Evolutionary conservation across 2,888 invertebrate genomes (phyloP).

Genomic region (Lasioglossum calceatum): DNA sequence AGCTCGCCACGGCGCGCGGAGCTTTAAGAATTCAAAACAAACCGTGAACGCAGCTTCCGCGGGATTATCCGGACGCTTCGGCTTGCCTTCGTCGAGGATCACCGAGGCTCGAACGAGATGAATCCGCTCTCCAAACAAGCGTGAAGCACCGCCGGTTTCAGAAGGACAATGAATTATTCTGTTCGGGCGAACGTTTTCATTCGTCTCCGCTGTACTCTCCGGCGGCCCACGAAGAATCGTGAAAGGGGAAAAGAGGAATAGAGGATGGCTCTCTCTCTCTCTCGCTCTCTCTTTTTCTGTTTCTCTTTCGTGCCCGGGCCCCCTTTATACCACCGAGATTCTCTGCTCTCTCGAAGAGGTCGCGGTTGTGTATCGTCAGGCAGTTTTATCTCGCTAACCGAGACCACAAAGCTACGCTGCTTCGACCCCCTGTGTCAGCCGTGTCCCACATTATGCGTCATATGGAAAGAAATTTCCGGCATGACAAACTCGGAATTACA

Average conservation of each 20-base stretch:
- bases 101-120: conserved; percentile 62
- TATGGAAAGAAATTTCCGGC: conserved; percentile 62
- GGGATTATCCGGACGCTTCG: conserved; percentile 60
- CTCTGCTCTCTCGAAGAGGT: conserved; percentile 29
- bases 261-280: conserved; percentile 36
- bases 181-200: conserved; percentile 80
- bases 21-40: conserved; percentile 67
- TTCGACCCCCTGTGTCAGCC: conserved; percentile 21
- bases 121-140: conserved; percentile 75
- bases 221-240: conserved; percentile 52
- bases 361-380: conserved; percentile 65
- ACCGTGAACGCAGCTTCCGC: conserved; percentile 51
- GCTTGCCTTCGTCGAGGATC: conserved; percentile 56
- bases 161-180: conserved; percentile 80
- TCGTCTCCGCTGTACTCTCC: conserved; percentile 65
- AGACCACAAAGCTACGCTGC: conserved; percentile 42
- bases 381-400: conserved; percentile 69
- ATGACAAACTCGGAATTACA: conserved; percentile 55
- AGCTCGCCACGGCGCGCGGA: conserved; percentile 19
- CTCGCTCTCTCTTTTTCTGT: not conserved
- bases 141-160: conserved; percentile 72
- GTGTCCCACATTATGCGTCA: conserved; percentile 58
- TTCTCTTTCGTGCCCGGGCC: conserved; percentile 7
- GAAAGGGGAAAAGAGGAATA: conserved; percentile 51
- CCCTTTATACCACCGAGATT: conserved; percentile 32